A percentile compares a stretch with the other conserved stretches of the same genome.
These are phyloP conservation scores for Dascillus cervinus DNA, from an alignment of 2,888 invertebrate species.

Conservation along the genomic window DNA sequence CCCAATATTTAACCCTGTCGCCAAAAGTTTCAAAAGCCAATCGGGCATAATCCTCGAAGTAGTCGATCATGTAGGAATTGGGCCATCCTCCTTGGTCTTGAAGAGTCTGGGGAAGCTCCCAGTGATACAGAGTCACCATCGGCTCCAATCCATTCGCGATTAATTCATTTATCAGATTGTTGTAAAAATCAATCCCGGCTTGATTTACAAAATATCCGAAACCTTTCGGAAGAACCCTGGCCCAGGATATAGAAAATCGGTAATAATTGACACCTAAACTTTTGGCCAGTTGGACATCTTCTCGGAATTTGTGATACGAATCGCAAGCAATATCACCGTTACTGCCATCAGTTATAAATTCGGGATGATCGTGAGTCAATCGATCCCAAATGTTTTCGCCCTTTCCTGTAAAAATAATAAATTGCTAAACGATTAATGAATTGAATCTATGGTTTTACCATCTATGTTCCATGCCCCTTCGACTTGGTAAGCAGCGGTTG, in stretches of 20 bases:
- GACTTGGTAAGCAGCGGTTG: slow-evolving; percentile 7
- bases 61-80: slow-evolving; percentile 23
- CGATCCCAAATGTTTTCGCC: slow-evolving; percentile 48
- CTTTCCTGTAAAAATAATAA: slow-evolving; percentile 31
- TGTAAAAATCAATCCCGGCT: slow-evolving; percentile 57
- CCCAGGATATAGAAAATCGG: slow-evolving; percentile 57
- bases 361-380: slow-evolving; percentile 41
- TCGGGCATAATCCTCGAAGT: slow-evolving; percentile 52
- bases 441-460: slow-evolving; percentile 3
- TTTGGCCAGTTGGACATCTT: slow-evolving; percentile 40
- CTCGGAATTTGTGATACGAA: slow-evolving; percentile 12
- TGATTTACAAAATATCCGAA: slow-evolving; percentile 48
- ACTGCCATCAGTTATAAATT: slow-evolving; percentile 44
- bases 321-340: slow-evolving; percentile 16
- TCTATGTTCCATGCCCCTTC: slow-evolving; percentile 9
- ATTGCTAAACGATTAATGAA: not conserved
- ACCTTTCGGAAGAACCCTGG: slow-evolving; percentile 54
- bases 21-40: slow-evolving; percentile 37
- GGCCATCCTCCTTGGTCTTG: slow-evolving; percentile 15
- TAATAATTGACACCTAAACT: slow-evolving; percentile 48
- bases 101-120: slow-evolving; percentile 53
- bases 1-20: slow-evolving; percentile 41
- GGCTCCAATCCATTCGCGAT: slow-evolving; percentile 46
- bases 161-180: slow-evolving; percentile 50
- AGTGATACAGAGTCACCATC: slow-evolving; percentile 57